A percentile compares a stretch with the other conserved stretches of the same genome.
Conservation (phyloP, 2,113 vertebrate genomes). For the Silurus glanis region DNA sequence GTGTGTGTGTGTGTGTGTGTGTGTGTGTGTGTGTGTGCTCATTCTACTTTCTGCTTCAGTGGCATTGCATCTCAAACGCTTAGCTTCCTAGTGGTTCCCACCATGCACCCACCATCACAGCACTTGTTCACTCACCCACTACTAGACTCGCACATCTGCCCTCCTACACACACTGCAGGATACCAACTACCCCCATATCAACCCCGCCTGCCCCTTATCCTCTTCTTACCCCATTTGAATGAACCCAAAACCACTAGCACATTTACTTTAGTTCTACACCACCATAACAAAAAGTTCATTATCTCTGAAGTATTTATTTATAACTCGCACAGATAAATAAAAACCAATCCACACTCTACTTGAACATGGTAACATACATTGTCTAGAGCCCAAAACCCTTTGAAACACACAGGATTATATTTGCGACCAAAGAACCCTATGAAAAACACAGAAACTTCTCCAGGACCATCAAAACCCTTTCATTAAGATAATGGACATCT, state of each 20-base stretch:
- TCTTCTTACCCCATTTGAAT: not conserved
- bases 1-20: conserved; percentile 69
- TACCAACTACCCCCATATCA: not conserved
- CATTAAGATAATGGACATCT: too few relatives aligned
- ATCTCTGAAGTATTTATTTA: not conserved
- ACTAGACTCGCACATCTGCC: conserved; percentile 9
- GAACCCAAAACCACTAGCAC: not conserved
- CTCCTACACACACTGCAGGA: conserved; percentile 1
- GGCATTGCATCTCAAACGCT: conserved; percentile 72
- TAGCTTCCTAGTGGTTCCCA: conserved; percentile 48
- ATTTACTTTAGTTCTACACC: not conserved
- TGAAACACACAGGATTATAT: not conserved
- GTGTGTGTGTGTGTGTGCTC: conserved; percentile 55
- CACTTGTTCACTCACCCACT: conserved; percentile 53
- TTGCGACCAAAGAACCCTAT: not conserved
- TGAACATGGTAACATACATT: not conserved
- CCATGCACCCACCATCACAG: conserved; percentile 51
- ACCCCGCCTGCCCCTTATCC: not conserved
- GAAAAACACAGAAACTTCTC: not conserved
- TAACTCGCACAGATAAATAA: not conserved
- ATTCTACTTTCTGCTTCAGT: conserved; percentile 70
- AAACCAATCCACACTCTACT: not conserved
- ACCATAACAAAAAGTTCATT: not conserved
- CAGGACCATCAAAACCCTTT: not conserved
- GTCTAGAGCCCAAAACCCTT: not conserved